These are phyloP conservation scores for Mythimna loreyi DNA, from an alignment of 2,888 invertebrate species.

Conservation along the genomic window DNA sequence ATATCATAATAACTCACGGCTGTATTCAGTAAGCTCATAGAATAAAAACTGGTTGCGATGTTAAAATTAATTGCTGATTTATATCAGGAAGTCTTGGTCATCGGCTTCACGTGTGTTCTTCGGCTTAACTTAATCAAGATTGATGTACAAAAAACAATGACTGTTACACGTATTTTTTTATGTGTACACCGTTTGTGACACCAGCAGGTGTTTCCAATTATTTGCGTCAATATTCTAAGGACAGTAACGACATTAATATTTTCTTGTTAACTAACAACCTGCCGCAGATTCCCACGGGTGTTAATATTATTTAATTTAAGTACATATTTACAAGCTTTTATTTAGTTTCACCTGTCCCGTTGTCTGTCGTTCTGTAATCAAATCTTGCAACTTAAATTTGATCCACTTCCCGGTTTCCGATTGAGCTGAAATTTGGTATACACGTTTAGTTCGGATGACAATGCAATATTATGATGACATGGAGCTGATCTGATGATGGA, in stretches of 20 bases:
- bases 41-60: slow-evolving; percentile 77
- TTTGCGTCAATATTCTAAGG: background rate
- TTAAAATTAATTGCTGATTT: slow-evolving; percentile 83
- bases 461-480: too few species aligned
- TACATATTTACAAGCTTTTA: too few species aligned
- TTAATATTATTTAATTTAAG: too few species aligned
- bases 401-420: too few species aligned
- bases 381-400: too few species aligned
- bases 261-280: too few species aligned
- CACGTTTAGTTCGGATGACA: too few species aligned
- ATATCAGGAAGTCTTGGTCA: slow-evolving; percentile 79
- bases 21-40: slow-evolving; percentile 69
- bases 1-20: slow-evolving; percentile 69
- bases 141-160: slow-evolving; percentile 48
- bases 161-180: slow-evolving; percentile 34
- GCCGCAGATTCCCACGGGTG: too few species aligned
- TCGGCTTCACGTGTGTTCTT: slow-evolving; percentile 61
- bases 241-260: background rate
- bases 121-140: slow-evolving; percentile 51
- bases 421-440: too few species aligned
- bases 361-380: too few species aligned
- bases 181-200: slow-evolving; percentile 27
- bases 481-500: too few species aligned
- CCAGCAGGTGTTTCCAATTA: slow-evolving; percentile 28
- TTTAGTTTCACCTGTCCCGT: too few species aligned